These are phyloP conservation scores for Ephydatia muelleri DNA, from an alignment of 37 sponge, comb jelly and placozoan genomes.

Conservation along the genomic window DNA sequence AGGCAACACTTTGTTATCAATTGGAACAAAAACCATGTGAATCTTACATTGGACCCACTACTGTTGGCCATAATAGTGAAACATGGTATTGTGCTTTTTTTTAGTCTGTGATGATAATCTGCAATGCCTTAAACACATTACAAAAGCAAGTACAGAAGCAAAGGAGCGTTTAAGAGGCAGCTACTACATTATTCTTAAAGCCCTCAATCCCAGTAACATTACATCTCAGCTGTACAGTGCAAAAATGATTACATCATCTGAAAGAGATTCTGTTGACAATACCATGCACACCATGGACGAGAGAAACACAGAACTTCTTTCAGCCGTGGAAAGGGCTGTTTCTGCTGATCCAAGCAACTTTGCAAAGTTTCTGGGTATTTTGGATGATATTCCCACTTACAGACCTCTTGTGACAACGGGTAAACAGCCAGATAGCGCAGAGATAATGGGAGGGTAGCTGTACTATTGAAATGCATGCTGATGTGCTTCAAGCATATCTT, in stretches of 20 bases:
- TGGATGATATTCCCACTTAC: neutral
- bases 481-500: too few species aligned
- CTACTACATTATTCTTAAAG: neutral
- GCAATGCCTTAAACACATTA: too few species aligned
- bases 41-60: too few species aligned
- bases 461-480: too few species aligned
- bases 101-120: too few species aligned
- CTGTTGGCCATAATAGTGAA: too few species aligned
- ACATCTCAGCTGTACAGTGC: neutral
- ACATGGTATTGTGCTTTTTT: too few species aligned
- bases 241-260: neutral
- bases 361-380: neutral
- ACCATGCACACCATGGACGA: neutral
- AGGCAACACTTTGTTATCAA: too few species aligned
- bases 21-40: too few species aligned
- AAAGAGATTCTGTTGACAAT: neutral
- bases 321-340: neutral
- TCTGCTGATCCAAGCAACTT: neutral
- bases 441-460: too few species aligned
- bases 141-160: neutral
- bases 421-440: too few species aligned
- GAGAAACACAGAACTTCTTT: neutral
- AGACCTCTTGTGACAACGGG: neutral
- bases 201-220: neutral
- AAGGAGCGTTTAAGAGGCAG: neutral